Conservation (phyloP, 2,113 vertebrate species). For the Oreochromis niloticus region DNA sequence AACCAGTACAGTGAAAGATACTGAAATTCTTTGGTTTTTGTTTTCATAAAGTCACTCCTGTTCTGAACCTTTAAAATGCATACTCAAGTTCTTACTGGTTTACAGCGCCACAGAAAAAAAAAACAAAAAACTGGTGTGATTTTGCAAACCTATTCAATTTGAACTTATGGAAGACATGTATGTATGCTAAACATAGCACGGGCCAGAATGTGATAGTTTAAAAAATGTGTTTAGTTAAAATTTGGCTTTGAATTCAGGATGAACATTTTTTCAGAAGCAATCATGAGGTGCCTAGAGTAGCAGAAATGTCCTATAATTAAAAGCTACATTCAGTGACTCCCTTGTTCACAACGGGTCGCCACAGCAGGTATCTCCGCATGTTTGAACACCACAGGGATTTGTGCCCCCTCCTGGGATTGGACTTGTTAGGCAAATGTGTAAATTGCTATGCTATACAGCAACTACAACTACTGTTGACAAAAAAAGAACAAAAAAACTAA, state of each 20-base stretch:
- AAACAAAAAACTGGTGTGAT: background rate
- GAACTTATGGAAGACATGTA: too few relatives aligned
- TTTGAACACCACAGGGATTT: background rate
- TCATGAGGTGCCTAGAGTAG: background rate
- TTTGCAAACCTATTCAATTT: background rate
- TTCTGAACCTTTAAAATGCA: background rate
- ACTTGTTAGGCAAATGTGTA: background rate
- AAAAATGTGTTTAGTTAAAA: background rate
- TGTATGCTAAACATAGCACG: fast-evolving
- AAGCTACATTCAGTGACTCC: background rate
- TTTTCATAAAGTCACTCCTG: background rate
- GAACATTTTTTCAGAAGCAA: background rate
- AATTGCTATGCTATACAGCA: fast-evolving
- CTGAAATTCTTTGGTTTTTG: background rate
- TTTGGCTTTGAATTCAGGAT: background rate
- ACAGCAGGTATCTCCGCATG: background rate
- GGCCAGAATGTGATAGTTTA: fast-evolving
- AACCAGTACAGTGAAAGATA: background rate
- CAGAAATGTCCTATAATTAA: background rate
- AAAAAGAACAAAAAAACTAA: background rate
- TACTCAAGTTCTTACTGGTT: background rate
- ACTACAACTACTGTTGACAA: background rate
- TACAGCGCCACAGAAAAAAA: background rate
- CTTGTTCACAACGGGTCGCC: background rate
- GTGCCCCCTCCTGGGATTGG: background rate